A percentile compares a stretch with the other conserved stretches of the same genome.
These are phyloP conservation scores for Pterostichus madidus DNA, from an alignment of 2,888 invertebrate genomes.

Conservation along the genomic window DNA sequence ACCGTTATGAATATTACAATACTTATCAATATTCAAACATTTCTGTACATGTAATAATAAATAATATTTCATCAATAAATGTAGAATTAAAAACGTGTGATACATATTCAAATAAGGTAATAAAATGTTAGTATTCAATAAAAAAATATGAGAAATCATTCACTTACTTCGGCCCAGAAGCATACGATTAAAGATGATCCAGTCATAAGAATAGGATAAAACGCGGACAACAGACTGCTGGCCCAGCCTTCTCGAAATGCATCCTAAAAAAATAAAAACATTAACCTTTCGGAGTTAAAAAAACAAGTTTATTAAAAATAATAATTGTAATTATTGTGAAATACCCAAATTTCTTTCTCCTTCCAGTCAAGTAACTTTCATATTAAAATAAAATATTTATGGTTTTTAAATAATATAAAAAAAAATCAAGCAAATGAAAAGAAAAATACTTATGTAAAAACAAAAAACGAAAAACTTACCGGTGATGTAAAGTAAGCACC, in stretches of 20 bases:
- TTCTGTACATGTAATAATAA: no score
- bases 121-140: no score
- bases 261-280: slow-evolving; percentile 79
- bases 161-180: slow-evolving; percentile 95
- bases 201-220: slow-evolving; percentile 93
- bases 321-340: no score
- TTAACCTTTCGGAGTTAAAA: slow-evolving; percentile 86
- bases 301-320: not conserved
- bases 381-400: no score
- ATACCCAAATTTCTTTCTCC: no score
- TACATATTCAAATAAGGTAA: no score
- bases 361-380: no score
- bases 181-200: slow-evolving; percentile 95
- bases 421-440: not conserved
- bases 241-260: slow-evolving; percentile 92
- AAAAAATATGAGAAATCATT: slow-evolving; percentile 73
- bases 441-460: not conserved
- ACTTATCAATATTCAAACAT: no score
- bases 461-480: slow-evolving; percentile 79
- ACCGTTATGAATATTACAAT: no score
- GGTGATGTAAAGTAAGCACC: slow-evolving; percentile 95
- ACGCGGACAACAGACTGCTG: slow-evolving; percentile 91
- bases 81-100: no score
- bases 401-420: no score
- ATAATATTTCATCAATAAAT: no score